Evolutionary conservation across 2,797 vertebrate species (phyloP).

Genomic region (Notolepis coatsorum): DNA sequence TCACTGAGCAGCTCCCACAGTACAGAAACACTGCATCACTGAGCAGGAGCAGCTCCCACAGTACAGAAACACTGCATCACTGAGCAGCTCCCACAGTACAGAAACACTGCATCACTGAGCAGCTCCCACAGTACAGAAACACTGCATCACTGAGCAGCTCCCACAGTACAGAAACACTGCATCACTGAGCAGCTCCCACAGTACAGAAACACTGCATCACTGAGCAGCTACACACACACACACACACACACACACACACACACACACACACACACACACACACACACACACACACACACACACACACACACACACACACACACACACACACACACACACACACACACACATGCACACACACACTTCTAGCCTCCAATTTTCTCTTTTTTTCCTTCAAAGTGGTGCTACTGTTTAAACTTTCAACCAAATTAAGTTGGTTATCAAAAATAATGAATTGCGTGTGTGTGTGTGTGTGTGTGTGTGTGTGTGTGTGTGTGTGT

Average conservation of each 20-base stretch:
- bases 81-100: no score
- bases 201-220: no score
- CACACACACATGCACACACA: background rate
- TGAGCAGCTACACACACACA: background rate
- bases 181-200: no score
- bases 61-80: no score
- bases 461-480: background rate
- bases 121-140: no score
- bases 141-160: no score
- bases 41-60: no score
- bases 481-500: background rate
- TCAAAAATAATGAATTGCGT: slow-evolving; percentile 8
- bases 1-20: no score
- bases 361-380: slow-evolving; percentile 29
- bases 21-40: no score
- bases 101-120: no score
- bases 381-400: slow-evolving; percentile 2
- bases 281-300: slow-evolving; percentile 18
- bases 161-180: no score
- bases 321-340: slow-evolving; percentile 18
- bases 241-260: slow-evolving; percentile 8
- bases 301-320: slow-evolving; percentile 17
- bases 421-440: slow-evolving; percentile 7
- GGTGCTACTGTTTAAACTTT: slow-evolving; percentile 2
- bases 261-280: slow-evolving; percentile 20